Conservation (phyloP, 2,113 vertebrate species). For the Crypturellus undulatus region DNA sequence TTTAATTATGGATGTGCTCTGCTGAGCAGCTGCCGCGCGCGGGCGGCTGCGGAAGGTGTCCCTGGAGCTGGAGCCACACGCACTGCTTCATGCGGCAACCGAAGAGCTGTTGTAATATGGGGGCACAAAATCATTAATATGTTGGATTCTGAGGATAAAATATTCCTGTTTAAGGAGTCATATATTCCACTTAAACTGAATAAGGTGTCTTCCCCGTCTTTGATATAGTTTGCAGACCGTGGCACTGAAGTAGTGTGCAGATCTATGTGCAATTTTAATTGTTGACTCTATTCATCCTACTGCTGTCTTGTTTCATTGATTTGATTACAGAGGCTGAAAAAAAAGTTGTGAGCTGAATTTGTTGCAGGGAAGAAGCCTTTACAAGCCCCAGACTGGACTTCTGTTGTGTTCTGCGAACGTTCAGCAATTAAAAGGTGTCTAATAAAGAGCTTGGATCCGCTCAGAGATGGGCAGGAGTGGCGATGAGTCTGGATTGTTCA, state of each 20-base stretch:
- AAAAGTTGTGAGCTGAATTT: background rate
- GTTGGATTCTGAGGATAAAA: background rate
- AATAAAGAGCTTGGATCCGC: background rate
- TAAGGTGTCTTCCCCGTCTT: background rate
- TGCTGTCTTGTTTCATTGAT: background rate
- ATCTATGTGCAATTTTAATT: background rate
- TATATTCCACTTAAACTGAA: background rate
- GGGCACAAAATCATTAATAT: background rate
- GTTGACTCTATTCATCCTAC: background rate
- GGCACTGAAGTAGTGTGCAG: background rate
- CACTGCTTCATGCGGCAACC: background rate
- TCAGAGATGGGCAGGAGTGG: background rate
- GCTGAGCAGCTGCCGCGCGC: background rate
- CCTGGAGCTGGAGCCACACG: background rate
- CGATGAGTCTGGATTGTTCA: background rate
- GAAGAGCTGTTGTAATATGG: background rate
- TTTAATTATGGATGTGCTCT: background rate
- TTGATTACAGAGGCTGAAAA: background rate
- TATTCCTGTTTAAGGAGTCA: background rate
- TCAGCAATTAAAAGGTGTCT: background rate
- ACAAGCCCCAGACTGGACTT: rapidly evolving
- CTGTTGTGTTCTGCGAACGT: background rate
- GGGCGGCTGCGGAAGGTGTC: background rate
- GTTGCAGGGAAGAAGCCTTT: background rate
- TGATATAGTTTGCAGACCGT: background rate